Evolutionary conservation across 2,797 vertebrate species (phyloP).

Genomic region (Notoglanidium macrostoma): DNA sequence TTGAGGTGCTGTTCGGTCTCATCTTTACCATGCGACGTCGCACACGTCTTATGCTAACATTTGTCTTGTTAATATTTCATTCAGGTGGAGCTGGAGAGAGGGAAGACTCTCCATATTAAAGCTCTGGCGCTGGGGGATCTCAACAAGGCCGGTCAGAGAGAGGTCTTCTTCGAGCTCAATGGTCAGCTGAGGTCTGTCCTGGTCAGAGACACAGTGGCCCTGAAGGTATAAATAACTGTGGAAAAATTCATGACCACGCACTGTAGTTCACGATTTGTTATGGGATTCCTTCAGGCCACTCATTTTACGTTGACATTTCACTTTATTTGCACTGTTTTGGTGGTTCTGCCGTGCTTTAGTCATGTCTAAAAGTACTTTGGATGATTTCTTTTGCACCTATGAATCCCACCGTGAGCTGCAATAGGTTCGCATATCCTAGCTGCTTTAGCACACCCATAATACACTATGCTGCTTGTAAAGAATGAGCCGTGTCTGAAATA

Average conservation of each 20-base stretch:
- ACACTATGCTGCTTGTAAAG: neutral
- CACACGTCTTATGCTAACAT: neutral
- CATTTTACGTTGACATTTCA: neutral
- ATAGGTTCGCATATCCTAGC: neutral
- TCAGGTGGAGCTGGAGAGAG: constrained; percentile 92
- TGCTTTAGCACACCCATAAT: neutral
- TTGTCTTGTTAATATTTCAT: constrained; percentile 20
- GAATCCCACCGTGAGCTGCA: neutral
- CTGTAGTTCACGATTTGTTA: neutral
- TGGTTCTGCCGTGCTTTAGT: neutral
- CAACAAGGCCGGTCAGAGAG: constrained; percentile 89
- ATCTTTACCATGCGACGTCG: neutral
- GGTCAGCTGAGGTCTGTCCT: constrained; percentile 92
- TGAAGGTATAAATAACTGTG: constrained; percentile 80
- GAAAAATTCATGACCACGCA: neutral
- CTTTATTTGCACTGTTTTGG: neutral
- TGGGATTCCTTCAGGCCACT: neutral
- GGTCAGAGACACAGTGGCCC: constrained; percentile 88
- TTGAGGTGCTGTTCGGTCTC: constrained; percentile 78
- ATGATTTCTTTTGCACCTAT: neutral
- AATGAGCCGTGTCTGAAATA: neutral
- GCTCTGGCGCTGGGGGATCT: constrained; percentile 91
- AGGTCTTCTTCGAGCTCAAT: constrained; percentile 96
- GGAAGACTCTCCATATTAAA: constrained; percentile 94
- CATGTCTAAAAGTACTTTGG: neutral